Percentiles rank a stretch among this genome's conserved stretches.
Conservation (phyloP, 2,113 vertebrate species). For the Aptenodytes patagonicus region DNA sequence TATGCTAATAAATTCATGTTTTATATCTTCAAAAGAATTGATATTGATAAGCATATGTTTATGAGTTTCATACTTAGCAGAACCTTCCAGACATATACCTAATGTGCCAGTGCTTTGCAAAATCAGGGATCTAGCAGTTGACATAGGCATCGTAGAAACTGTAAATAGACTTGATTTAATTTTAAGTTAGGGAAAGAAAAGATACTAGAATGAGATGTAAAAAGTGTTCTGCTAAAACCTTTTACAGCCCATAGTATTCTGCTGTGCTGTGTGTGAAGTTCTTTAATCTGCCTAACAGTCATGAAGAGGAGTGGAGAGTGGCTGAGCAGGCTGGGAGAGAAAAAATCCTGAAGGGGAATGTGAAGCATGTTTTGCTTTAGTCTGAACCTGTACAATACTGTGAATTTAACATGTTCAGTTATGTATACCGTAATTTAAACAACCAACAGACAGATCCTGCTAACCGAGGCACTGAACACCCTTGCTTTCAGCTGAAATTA, state of each 20-base stretch:
- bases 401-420: not conserved
- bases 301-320: not conserved
- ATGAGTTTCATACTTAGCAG: not conserved
- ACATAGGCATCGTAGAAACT: not conserved
- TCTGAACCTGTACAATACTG: not conserved
- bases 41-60: constrained; percentile 48
- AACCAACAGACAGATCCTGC: not conserved
- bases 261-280: not conserved
- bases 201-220: not conserved
- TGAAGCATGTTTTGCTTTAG: not conserved
- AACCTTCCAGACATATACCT: not conserved
- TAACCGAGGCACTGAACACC: not conserved
- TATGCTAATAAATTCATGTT: constrained; percentile 32
- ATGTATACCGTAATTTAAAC: not conserved
- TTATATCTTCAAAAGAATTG: constrained; percentile 38
- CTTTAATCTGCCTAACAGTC: not conserved
- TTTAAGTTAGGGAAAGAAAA: not conserved
- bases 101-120: not conserved
- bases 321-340: not conserved
- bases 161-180: not conserved
- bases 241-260: not conserved
- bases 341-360: not conserved
- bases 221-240: not conserved
- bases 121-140: not conserved
- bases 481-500: not conserved